A percentile compares a stretch with the other conserved stretches of the same genome.
Evolutionary conservation across 2,888 invertebrate species (phyloP).

Genomic region (Rotaria socialis): DNA sequence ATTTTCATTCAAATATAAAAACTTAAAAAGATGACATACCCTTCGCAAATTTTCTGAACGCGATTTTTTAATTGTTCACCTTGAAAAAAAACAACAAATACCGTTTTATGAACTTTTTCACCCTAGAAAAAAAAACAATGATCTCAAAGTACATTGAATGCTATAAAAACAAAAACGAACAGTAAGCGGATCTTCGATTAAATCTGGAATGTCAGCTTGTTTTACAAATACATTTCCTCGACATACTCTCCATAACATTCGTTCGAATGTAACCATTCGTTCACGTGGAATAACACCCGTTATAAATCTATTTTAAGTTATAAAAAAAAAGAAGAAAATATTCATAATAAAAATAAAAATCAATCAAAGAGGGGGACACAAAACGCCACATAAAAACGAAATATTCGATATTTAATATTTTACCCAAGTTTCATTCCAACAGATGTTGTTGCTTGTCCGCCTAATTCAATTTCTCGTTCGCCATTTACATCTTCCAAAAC

Average conservation of each 20-base stretch:
- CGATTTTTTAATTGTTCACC: constrained; percentile 93
- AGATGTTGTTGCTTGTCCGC: neutral
- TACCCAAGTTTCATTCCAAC: constrained; percentile 24
- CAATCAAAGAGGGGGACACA: neutral
- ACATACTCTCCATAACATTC: constrained; percentile 96
- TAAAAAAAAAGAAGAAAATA: no score
- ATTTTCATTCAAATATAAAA: no score
- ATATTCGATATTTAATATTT: neutral
- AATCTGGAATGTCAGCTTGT: constrained; percentile 87
- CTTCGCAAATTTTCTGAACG: constrained; percentile 97
- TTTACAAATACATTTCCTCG: constrained; percentile 85
- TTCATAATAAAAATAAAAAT: no score
- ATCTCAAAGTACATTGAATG: no score
- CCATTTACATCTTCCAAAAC: neutral
- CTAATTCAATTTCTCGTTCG: neutral
- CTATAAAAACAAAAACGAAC: constrained; percentile 49
- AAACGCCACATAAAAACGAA: neutral
- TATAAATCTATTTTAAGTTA: constrained; percentile 67
- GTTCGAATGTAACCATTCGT: constrained; percentile 88
- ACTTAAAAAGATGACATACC: constrained; percentile 59
- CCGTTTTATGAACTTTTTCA: constrained; percentile 89
- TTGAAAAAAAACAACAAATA: constrained; percentile 75
- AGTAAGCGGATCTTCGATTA: constrained; percentile 77
- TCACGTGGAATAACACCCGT: constrained; percentile 93
- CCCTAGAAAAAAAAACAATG: constrained; percentile 68